Evolutionary conservation across 2,888 invertebrate species (phyloP).

Genomic region (Polydrusus pterygomalis): DNA sequence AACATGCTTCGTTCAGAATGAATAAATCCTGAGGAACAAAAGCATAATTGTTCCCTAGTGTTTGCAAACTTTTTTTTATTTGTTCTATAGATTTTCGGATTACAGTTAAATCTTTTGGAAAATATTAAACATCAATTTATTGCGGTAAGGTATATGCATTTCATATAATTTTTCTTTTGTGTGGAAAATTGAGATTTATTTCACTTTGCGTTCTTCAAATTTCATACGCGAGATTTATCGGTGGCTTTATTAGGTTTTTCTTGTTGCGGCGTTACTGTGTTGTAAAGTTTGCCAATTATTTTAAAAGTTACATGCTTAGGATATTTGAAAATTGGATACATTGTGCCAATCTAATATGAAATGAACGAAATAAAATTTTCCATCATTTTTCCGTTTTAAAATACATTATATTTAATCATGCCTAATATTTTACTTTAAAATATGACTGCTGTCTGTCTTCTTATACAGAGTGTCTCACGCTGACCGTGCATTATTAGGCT

Average conservation of each 20-base stretch:
- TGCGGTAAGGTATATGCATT: background rate
- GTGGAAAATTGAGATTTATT: slow-evolving; percentile 52
- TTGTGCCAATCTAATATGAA: background rate
- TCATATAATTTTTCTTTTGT: slow-evolving; percentile 29
- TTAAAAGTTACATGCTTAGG: slow-evolving; percentile 3
- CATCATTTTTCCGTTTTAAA: no score
- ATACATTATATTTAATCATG: no score
- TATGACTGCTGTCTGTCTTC: no score
- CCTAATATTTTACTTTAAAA: no score
- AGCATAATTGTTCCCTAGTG: no score
- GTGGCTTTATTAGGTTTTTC: slow-evolving; percentile 48
- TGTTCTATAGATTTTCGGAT: background rate
- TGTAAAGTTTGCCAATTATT: slow-evolving; percentile 8
- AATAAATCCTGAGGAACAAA: no score
- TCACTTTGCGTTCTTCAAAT: slow-evolving; percentile 44
- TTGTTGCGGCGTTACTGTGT: slow-evolving; percentile 8
- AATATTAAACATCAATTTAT: slow-evolving; percentile 21
- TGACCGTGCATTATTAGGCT: no score
- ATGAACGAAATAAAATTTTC: background rate
- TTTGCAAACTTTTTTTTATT: background rate
- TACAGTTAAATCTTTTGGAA: background rate
- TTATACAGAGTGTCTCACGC: no score
- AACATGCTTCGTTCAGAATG: no score
- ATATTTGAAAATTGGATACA: background rate
- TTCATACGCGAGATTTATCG: slow-evolving; percentile 49